phyloP scores from a whole-genome alignment of 2,113 vertebrate species.

The Pelecanus crispus region DNA sequence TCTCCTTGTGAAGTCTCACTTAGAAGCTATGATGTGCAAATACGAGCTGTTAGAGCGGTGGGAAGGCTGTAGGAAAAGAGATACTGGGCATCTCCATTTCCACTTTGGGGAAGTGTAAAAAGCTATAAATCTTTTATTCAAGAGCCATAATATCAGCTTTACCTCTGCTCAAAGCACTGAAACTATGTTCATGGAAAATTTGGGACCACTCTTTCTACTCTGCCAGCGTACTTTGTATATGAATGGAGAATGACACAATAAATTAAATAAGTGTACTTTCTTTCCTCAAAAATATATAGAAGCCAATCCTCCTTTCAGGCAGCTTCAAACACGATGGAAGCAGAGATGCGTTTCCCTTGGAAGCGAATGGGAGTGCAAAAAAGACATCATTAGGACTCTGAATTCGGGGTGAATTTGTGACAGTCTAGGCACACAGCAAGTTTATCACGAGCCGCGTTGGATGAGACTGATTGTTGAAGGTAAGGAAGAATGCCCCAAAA shows the following conservation, averaged over 20 bases:
- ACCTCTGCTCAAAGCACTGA: not conserved
- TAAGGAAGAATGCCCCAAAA: not conserved
- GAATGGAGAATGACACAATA: rapidly evolving
- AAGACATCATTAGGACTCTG: not conserved
- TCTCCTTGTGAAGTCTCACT: not conserved
- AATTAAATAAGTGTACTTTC: not conserved
- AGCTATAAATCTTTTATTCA: not conserved
- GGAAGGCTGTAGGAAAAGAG: not conserved
- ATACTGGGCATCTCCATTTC: not conserved
- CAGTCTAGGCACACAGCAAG: not conserved
- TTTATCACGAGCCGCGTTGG: not conserved
- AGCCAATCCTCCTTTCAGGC: not conserved
- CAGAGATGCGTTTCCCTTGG: not conserved
- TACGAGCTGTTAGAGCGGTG: not conserved
- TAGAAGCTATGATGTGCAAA: slow-evolving; percentile 50
- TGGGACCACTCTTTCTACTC: not conserved
- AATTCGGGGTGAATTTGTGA: not conserved
- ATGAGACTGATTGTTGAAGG: not conserved
- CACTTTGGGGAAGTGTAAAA: not conserved
- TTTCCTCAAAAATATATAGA: not conserved
- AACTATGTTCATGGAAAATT: not conserved
- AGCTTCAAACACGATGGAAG: rapidly evolving
- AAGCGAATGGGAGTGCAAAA: not conserved
- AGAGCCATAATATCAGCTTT: not conserved
- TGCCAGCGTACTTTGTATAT: not conserved